These are phyloP conservation scores for Suricata suricatta DNA, from an alignment of 2,113 vertebrate species.

Conservation along the genomic window DNA sequence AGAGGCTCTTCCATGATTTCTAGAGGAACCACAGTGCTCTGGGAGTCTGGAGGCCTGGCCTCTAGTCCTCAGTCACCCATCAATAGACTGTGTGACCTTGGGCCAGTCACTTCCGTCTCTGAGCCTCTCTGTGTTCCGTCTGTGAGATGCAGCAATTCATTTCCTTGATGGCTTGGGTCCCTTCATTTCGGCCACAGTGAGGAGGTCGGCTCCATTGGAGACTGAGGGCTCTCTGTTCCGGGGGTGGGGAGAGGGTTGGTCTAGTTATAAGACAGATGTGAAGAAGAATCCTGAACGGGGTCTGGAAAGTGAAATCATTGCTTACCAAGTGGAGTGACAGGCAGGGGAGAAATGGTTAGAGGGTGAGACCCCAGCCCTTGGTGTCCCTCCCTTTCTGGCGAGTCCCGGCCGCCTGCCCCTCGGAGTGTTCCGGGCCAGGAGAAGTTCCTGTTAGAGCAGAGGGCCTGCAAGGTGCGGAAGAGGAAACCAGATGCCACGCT, in stretches of 20 bases:
- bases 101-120: neutral
- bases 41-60: neutral
- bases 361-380: neutral
- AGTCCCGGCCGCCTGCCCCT: neutral
- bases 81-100: neutral
- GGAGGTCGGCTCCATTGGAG: neutral
- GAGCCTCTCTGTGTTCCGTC: neutral
- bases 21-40: neutral
- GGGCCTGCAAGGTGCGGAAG: neutral
- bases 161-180: neutral
- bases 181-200: neutral
- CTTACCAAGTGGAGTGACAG: neutral
- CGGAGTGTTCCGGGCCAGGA: neutral
- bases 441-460: neutral
- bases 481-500: neutral
- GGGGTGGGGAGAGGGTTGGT: neutral
- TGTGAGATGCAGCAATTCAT: neutral
- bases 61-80: neutral
- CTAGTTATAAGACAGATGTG: neutral
- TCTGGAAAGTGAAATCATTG: neutral
- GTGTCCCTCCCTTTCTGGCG: neutral
- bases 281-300: neutral
- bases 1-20: neutral
- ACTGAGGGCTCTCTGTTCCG: neutral
- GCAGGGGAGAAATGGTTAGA: neutral